phyloP scores from a whole-genome alignment of 2,113 vertebrate species.

The Anguilla japonica region DNA sequence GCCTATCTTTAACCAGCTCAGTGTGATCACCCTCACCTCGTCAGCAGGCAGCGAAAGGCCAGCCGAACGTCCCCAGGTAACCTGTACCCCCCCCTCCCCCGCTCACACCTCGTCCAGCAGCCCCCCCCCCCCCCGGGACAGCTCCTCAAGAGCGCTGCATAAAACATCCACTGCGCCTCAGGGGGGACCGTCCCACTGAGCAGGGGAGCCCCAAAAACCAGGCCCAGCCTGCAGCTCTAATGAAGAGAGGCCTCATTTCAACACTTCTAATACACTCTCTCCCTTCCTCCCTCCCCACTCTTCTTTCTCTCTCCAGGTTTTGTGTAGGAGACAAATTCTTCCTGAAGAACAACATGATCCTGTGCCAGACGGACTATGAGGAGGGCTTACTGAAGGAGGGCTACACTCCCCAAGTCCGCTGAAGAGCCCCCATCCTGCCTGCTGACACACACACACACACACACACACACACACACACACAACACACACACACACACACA shows the following conservation, averaged over 20 bases:
- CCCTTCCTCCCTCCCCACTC: neutral
- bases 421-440: slow-evolving; percentile 54
- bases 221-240: slow-evolving; percentile 7
- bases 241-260: slow-evolving; percentile 15
- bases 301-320: slow-evolving; percentile 76
- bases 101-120: slow-evolving; percentile 60
- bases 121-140: slow-evolving; percentile 53
- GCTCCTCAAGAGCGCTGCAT: slow-evolving; percentile 6
- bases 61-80: slow-evolving; percentile 44
- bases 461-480: neutral
- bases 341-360: slow-evolving; percentile 99
- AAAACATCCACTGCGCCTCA: too few relatives aligned
- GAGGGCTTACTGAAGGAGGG: slow-evolving; percentile 99
- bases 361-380: slow-evolving; percentile 99
- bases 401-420: slow-evolving; percentile 94
- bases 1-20: too few relatives aligned
- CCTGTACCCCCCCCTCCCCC: slow-evolving; percentile 45
- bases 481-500: too few relatives aligned
- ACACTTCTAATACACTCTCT: slow-evolving; percentile 2
- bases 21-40: too few relatives aligned
- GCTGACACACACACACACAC: neutral
- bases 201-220: neutral
- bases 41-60: too few relatives aligned
- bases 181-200: neutral
- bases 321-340: slow-evolving; percentile 99